Percentiles rank a stretch among this genome's conserved stretches.
Evolutionary conservation across 2,888 invertebrate species (phyloP).

Genomic region (Parnassius apollo): DNA sequence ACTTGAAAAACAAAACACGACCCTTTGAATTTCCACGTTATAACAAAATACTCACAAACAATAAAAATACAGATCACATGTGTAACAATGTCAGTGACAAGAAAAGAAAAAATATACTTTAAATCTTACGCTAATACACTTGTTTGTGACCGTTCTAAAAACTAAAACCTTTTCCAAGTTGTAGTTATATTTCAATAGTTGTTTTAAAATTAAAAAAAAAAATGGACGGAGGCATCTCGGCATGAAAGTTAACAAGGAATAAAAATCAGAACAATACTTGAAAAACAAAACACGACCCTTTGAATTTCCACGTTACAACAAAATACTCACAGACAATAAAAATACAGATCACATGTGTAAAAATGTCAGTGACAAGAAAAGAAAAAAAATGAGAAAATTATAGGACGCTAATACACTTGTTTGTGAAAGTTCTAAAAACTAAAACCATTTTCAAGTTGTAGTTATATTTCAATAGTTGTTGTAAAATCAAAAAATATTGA

Average conservation of each 20-base stretch:
- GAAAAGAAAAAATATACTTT: conserved; percentile 24
- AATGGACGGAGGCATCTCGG: too few relatives aligned
- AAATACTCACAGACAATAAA: conserved; percentile 23
- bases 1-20: conserved; percentile 16
- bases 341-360: conserved; percentile 19
- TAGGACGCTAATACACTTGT: conserved; percentile 24
- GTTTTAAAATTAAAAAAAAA: too few relatives aligned
- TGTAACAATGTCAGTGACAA: conserved; percentile 20
- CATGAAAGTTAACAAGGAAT: conserved; percentile 4
- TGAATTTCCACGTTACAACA: conserved; percentile 19
- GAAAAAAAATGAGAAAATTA: conserved; percentile 25
- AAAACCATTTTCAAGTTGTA: too few relatives aligned
- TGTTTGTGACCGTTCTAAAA: conserved; percentile 16
- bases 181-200: too few relatives aligned
- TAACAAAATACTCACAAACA: conserved; percentile 23
- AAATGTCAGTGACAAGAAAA: conserved; percentile 20
- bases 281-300: conserved; percentile 7
- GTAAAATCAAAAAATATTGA: too few relatives aligned
- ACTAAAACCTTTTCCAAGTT: too few relatives aligned
- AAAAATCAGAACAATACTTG: conserved; percentile 18
- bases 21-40: conserved; percentile 12
- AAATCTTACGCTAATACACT: conserved; percentile 21
- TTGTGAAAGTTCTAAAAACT: conserved; percentile 9
- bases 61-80: conserved; percentile 21
- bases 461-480: too few relatives aligned